phyloP scores from a whole-genome alignment of 2,797 vertebrate genomes.

The Garrulus glandarius region DNA sequence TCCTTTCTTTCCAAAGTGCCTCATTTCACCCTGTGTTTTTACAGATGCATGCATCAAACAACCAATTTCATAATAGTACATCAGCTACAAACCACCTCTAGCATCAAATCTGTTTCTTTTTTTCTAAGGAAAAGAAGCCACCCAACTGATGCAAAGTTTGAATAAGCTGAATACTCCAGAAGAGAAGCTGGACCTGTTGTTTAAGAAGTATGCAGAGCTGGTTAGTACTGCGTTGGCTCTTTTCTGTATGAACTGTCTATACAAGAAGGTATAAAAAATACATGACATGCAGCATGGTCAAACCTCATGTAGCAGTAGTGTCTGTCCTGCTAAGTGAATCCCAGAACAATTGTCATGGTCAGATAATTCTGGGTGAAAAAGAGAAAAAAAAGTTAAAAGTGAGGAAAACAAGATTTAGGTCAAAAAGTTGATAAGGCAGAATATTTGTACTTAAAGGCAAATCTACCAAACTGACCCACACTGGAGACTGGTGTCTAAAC shows the following conservation, averaged over 20 bases:
- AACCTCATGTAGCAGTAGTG: background rate
- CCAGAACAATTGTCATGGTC: background rate
- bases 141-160: conserved; percentile 83
- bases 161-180: conserved; percentile 81
- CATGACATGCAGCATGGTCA: background rate
- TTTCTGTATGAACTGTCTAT: background rate
- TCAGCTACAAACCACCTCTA: background rate
- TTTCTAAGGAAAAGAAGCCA: conserved; percentile 87
- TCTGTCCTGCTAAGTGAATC: background rate
- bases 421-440: background rate
- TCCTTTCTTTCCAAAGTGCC: background rate
- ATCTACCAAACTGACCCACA: background rate
- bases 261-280: background rate
- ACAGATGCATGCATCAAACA: background rate
- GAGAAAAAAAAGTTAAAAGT: background rate
- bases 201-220: conserved; percentile 87
- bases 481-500: background rate
- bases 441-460: background rate
- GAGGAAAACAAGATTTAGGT: background rate
- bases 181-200: conserved; percentile 85
- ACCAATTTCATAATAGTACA: background rate
- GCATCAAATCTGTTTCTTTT: background rate
- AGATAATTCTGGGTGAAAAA: background rate
- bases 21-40: background rate
- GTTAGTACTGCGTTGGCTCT: conserved; percentile 76